These are phyloP conservation scores for Meda fulgida DNA, from an alignment of 2,797 vertebrate species.

Conservation along the genomic window DNA sequence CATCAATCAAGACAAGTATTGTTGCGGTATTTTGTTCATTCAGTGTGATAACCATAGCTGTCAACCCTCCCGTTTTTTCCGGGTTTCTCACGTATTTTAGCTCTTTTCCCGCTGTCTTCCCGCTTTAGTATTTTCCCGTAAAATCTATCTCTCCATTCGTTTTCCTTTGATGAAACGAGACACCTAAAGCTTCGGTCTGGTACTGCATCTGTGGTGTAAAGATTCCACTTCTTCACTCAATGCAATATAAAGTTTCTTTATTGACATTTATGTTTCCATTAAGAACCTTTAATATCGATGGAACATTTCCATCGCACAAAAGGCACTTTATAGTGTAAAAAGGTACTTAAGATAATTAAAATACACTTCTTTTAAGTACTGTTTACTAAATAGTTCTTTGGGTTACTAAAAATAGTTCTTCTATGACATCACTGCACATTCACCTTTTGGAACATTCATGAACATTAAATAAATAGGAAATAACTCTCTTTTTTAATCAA, in stretches of 20 bases:
- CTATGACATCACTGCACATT: too few relatives aligned
- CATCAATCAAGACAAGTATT: too few relatives aligned
- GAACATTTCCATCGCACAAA: neutral
- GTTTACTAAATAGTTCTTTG: neutral
- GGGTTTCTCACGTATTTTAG: too few relatives aligned
- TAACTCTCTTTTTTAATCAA: neutral
- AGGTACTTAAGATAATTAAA: neutral
- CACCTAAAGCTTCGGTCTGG: neutral
- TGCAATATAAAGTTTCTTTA: neutral
- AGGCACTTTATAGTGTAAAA: neutral
- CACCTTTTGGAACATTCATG: neutral
- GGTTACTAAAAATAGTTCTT: too few relatives aligned
- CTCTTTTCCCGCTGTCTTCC: too few relatives aligned
- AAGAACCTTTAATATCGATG: neutral
- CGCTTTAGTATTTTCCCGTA: too few relatives aligned
- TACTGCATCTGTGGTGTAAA: neutral
- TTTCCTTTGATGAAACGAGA: conserved; percentile 1
- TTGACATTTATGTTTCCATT: neutral
- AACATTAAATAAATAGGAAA: neutral
- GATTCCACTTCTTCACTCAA: neutral
- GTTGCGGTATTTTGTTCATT: too few relatives aligned
- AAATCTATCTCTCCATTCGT: conserved; percentile 3
- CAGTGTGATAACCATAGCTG: too few relatives aligned
- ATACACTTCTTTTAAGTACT: neutral
- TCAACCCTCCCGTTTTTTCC: too few relatives aligned